Base-by-base conservation (phyloP, 2,888 invertebrate species). In the Cistogaster globosa region DNA sequence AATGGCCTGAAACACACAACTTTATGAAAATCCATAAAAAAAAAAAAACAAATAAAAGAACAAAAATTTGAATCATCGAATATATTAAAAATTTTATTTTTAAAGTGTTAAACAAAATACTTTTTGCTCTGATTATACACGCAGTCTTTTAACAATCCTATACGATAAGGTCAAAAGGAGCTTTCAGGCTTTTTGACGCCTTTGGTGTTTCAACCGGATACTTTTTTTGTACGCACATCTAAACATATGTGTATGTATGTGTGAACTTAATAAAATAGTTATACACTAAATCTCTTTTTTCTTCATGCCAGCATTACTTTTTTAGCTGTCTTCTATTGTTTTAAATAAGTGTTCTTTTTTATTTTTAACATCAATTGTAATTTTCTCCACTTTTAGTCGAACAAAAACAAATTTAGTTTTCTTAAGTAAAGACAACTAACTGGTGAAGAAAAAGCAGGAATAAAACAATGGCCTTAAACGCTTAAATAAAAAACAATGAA, bases 161-260 rank as follows among this genome's bases (percentile, higher is more conserved):
- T 45, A 55, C 55, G 53, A 78, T 65, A 45, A 75, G 75, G 65
- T 79, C 75, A 79, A 58, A 79, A 58, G 72, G 68, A 71, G 75
- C 84, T 84, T 84, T 84, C 84, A 84, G 84, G 65, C 80, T 76
- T 65, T 75, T 60, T 36, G 84, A 71, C 84, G 84, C 84, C 84
- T 71, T 60, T 53, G 36, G 65, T 60, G n/a, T 69, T 83, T 51
- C 26, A 75, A 12, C 48, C 38, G 14, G 45, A 62, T 62, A 83
- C 16, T 48, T 72, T 36, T 22, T 57, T 16, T 48, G 22, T 11
- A 62, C 11, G 8, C 48, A 68, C 7, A 42, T 36, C 22, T 16
- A 38, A 42, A 63, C 8, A 5, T 36, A 51, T 2, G 8, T 18
- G 4, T 32, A 8, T 55, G 14, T 51, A 14, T 58, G 62, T 22